These are phyloP conservation scores for Plectus sambesii DNA, from an alignment of 1,140 invertebrate genomes.

Conservation along the genomic window DNA sequence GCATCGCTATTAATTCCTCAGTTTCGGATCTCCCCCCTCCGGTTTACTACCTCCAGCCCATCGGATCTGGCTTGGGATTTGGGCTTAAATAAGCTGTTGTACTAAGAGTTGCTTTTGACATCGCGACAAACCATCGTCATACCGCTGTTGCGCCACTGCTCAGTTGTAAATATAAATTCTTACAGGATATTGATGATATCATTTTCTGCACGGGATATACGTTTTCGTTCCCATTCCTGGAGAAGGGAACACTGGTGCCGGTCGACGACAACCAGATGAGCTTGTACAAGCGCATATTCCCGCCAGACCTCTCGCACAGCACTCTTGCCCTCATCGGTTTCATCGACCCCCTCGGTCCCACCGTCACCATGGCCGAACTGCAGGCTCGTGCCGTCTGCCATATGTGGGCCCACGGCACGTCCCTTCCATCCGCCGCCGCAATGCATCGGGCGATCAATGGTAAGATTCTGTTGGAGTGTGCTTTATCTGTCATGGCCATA, in stretches of 20 bases:
- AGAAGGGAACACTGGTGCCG: slow-evolving; percentile 25
- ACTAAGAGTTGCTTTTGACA: slow-evolving; percentile 47
- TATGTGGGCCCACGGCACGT: slow-evolving; percentile 9
- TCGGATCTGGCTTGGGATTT: too few species aligned
- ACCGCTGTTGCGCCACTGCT: too few species aligned
- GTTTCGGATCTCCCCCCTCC: too few species aligned
- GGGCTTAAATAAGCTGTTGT: too few species aligned
- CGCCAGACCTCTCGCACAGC: slow-evolving; percentile 43
- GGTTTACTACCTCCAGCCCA: too few species aligned
- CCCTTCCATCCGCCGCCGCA: slow-evolving; percentile 12
- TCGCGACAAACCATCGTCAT: too few species aligned
- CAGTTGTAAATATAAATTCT: too few species aligned
- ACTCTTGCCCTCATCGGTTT: slow-evolving; percentile 47
- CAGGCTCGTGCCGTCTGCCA: slow-evolving; percentile 47
- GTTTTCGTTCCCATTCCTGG: slow-evolving; percentile 39
- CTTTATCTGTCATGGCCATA: too few species aligned
- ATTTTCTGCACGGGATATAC: slow-evolving; percentile 44
- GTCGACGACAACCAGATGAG: slow-evolving; percentile 42
- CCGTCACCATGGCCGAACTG: slow-evolving; percentile 51
- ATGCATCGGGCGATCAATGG: slow-evolving; percentile 36
- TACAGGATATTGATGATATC: slow-evolving; percentile 28
- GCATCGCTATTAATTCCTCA: too few species aligned
- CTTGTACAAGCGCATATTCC: slow-evolving; percentile 49
- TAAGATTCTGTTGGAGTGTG: slow-evolving; percentile 45
- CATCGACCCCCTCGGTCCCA: slow-evolving; percentile 48